These are phyloP conservation scores for Orchesella flavescens DNA, from an alignment of 2,888 invertebrate genomes.

Conservation along the genomic window DNA sequence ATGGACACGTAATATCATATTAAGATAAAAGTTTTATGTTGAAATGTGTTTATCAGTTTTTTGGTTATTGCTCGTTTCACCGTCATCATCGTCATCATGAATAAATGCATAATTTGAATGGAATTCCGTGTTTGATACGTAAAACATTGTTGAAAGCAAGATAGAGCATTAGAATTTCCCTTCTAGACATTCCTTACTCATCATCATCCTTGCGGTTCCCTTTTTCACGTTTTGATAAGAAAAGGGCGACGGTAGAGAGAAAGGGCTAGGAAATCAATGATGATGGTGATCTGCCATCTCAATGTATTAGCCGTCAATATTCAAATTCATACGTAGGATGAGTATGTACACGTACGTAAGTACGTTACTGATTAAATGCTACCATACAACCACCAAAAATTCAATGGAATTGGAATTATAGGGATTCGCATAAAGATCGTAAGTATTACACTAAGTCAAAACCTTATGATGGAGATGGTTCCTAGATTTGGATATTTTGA, in stretches of 20 bases:
- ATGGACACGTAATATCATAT: background rate
- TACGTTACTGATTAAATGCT: background rate
- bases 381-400: background rate
- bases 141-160: background rate
- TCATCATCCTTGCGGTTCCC: constrained; percentile 1
- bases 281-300: background rate
- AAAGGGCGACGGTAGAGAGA: background rate
- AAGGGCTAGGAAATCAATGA: background rate
- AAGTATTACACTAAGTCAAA: constrained; percentile 22
- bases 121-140: constrained; percentile 44
- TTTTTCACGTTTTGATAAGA: background rate
- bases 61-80: constrained; percentile 9
- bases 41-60: constrained; percentile 38
- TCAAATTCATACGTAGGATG: background rate
- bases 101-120: constrained; percentile 62
- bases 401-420: constrained; percentile 1
- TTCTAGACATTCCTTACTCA: background rate
- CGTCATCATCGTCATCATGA: constrained; percentile 26
- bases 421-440: constrained; percentile 5
- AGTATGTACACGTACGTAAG: background rate
- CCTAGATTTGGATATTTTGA: background rate
- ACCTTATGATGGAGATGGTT: background rate
- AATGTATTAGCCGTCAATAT: background rate
- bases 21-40: constrained; percentile 6
- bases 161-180: background rate